Base-by-base conservation (phyloP, 2,797 vertebrate genomes). In the Myiothlypis coronata region DNA sequence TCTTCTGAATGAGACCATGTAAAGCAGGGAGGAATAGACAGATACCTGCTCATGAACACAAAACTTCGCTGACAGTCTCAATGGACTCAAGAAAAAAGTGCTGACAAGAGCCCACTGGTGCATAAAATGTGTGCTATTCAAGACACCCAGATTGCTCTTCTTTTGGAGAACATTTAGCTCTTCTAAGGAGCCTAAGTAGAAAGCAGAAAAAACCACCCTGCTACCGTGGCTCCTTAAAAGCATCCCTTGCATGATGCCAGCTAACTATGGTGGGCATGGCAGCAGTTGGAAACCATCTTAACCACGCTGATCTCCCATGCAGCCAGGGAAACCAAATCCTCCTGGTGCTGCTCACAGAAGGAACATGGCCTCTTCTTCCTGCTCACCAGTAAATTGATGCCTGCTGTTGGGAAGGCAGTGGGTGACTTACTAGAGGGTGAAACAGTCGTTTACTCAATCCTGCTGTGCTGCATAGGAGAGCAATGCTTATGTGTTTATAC, bases 351-450 rank as follows among this genome's bases (percentile, higher is more conserved):
- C 30, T 63, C 12, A 7, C 1, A 2, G 43, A 61, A 67, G 47
- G 52, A 90, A 59, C 6, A 53, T 63, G 34, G 63, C 30, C 20
- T 77, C 46, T 77, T 83, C 59, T 49, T 91, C 47, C 80, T 94
- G 39, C 61, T 84, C 47, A 41, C 14, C 39, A 18, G 39, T 28
- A 52, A 87, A 85, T 6, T 17, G 37, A 32, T 83, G 24, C 35
- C 72, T 89, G 57, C 41, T 85, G 41, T 21, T 79, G 32, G 65
- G 3, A 18, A 92, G 39, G 68, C 59, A 61, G 20, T 12, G 12
- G 55, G 21, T 79, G 32, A 65, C 39, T 63, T 91, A 26, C 24
- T 44, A 17, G 34, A 37, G 32, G 11, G 17, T 67, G 44, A 92
- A 39, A 28, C 4, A 5, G 23, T 37, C 8, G 1, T 88, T 93